A percentile compares a stretch with the other conserved stretches of the same genome.
Evolutionary conservation across 2,113 vertebrate genomes (phyloP).

Genomic region (Willisornis vidua): DNA sequence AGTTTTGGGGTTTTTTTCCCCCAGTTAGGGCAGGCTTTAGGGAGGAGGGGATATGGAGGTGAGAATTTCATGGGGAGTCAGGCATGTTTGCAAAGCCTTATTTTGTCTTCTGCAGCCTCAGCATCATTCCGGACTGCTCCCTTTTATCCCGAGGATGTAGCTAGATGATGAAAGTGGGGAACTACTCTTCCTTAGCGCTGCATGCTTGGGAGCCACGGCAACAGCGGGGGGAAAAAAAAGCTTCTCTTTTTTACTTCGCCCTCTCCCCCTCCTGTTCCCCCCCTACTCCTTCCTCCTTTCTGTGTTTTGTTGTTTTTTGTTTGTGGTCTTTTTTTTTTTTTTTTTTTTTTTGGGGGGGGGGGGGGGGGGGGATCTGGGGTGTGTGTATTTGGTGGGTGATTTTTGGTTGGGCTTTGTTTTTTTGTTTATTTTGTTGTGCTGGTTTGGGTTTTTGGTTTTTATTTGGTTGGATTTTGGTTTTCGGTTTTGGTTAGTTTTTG

Average conservation of each 20-base stretch:
- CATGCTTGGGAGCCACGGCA: constrained; percentile 37
- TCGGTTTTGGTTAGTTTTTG: neutral
- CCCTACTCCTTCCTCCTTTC: neutral
- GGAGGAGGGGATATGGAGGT: constrained; percentile 27
- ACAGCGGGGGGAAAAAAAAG: neutral
- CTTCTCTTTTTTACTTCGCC: neutral
- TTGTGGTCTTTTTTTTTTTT: neutral
- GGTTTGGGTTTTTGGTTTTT: no score
- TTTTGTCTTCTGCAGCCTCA: constrained; percentile 57
- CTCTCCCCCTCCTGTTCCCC: neutral
- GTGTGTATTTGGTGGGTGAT: neutral
- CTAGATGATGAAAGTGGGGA: constrained; percentile 46
- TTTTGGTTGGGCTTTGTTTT: neutral
- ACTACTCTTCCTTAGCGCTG: constrained; percentile 21
- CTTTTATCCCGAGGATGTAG: constrained; percentile 48
- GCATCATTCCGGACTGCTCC: constrained; percentile 52
- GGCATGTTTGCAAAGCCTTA: constrained; percentile 32
- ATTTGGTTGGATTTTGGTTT: no score
- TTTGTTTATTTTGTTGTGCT: no score
- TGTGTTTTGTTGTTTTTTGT: neutral
- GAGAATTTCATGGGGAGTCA: constrained; percentile 22
- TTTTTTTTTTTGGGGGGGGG: neutral
- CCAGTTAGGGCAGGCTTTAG: neutral
- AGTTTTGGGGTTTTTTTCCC: neutral
- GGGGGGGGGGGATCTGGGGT: no score